A percentile compares a stretch with the other conserved stretches of the same genome.
Evolutionary conservation across 2,888 invertebrate genomes (phyloP).

Genomic region (Yponomeuta sedellus): DNA sequence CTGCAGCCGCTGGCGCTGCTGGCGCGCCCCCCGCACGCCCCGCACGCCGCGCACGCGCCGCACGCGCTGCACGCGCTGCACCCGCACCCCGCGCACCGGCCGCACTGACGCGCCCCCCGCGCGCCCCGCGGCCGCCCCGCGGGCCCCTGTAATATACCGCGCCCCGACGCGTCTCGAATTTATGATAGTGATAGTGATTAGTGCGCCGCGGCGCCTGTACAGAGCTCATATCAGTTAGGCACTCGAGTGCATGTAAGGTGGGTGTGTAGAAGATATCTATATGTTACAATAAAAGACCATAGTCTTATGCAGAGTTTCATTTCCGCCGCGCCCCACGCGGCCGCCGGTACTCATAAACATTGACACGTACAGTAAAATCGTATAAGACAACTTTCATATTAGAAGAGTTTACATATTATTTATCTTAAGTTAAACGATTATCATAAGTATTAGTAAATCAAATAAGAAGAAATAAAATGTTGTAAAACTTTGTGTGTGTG

Average conservation of each 20-base stretch:
- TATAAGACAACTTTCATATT: not conserved
- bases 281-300: slow-evolving; percentile 69
- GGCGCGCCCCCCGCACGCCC: slow-evolving; percentile 37
- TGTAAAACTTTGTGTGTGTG: no score
- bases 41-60: slow-evolving; percentile 21
- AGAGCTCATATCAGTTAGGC: slow-evolving; percentile 67
- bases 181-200: slow-evolving; percentile 9
- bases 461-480: not conserved
- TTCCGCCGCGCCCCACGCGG: slow-evolving; percentile 22
- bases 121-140: slow-evolving; percentile 8
- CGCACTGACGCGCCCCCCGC: slow-evolving; percentile 23
- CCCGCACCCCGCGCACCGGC: slow-evolving; percentile 22
- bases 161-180: slow-evolving; percentile 7
- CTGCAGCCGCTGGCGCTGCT: slow-evolving; percentile 53
- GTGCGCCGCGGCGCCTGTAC: slow-evolving; percentile 31
- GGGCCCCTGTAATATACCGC: slow-evolving; percentile 2
- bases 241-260: slow-evolving; percentile 55
- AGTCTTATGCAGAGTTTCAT: slow-evolving; percentile 46
- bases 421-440: not conserved
- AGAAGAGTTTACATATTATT: not conserved
- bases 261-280: slow-evolving; percentile 70
- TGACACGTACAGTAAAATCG: not conserved
- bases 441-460: not conserved
- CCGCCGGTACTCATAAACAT: not conserved
- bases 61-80: slow-evolving; percentile 24